Conservation (phyloP, 1,140 invertebrate genomes). For the Dendroctonus valens region DNA sequence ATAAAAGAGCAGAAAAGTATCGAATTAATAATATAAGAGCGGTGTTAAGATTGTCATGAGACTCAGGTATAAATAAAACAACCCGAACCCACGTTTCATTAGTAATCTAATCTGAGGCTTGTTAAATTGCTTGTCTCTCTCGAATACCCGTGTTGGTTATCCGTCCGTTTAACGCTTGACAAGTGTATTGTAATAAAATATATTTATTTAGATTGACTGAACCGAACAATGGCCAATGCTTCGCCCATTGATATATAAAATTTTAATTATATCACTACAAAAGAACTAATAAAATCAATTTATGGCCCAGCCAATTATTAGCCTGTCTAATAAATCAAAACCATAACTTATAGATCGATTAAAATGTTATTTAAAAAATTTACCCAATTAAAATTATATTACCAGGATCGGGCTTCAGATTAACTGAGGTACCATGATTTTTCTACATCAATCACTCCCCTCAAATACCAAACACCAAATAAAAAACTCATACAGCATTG, state of each 20-base stretch:
- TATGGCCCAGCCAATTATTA: slow-evolving; percentile 13
- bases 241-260: slow-evolving; percentile 15
- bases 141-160: not conserved
- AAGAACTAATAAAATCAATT: slow-evolving; percentile 19
- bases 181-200: slow-evolving; percentile 20
- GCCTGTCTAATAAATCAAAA: slow-evolving; percentile 17
- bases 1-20: no score
- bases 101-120: slow-evolving; percentile 11
- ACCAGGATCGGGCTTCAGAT: not conserved
- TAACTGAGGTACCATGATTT: no score
- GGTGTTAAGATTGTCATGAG: no score
- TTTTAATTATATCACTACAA: slow-evolving; percentile 18
- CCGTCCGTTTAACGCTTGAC: slow-evolving; percentile 10
- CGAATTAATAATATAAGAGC: no score
- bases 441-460: no score
- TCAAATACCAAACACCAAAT: no score
- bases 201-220: slow-evolving; percentile 12
- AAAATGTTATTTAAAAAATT: slow-evolving; percentile 7
- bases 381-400: not conserved
- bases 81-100: slow-evolving; percentile 2
- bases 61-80: not conserved
- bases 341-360: slow-evolving; percentile 6
- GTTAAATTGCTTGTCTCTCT: slow-evolving; percentile 9
- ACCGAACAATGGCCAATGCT: slow-evolving; percentile 7
- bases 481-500: no score